These are phyloP conservation scores for Folsomia manolachei DNA, from an alignment of 2,888 invertebrate genomes.

Conservation along the genomic window DNA sequence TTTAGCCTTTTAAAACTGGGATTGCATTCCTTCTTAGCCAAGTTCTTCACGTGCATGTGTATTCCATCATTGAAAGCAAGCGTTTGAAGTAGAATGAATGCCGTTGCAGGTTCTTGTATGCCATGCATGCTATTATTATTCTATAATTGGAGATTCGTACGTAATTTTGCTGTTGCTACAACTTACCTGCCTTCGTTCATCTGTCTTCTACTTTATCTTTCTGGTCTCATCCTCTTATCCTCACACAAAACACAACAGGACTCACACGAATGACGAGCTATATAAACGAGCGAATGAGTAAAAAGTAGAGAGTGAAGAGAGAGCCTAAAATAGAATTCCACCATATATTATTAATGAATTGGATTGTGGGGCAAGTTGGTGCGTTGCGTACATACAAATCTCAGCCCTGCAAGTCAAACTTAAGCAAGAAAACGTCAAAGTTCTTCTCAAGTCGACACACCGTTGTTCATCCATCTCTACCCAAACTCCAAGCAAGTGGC, in stretches of 20 bases:
- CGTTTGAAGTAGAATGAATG: not conserved
- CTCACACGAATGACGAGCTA: no score
- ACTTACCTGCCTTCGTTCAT: not conserved
- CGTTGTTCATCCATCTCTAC: no score
- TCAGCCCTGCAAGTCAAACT: not conserved
- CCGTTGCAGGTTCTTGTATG: no score
- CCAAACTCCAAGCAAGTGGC: no score
- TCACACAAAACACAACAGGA: not conserved
- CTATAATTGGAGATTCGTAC: not conserved
- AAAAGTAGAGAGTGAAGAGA: no score
- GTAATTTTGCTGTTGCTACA: no score
- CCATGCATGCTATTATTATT: not conserved
- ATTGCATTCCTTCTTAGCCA: not conserved
- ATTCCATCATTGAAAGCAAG: no score
- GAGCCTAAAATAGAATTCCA: slow-evolving; percentile 3
- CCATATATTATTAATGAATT: slow-evolving; percentile 6
- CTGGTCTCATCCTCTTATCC: not conserved
- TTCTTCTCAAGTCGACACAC: no score
- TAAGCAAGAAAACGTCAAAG: not conserved
- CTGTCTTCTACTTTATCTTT: not conserved
- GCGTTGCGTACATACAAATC: not conserved
- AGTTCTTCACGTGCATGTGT: not conserved
- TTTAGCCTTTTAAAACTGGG: not conserved
- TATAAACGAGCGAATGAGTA: no score
- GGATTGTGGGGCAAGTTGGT: not conserved